Evolutionary conservation across 2,888 invertebrate genomes (phyloP).

Genomic region (Thymelicus acteon): DNA sequence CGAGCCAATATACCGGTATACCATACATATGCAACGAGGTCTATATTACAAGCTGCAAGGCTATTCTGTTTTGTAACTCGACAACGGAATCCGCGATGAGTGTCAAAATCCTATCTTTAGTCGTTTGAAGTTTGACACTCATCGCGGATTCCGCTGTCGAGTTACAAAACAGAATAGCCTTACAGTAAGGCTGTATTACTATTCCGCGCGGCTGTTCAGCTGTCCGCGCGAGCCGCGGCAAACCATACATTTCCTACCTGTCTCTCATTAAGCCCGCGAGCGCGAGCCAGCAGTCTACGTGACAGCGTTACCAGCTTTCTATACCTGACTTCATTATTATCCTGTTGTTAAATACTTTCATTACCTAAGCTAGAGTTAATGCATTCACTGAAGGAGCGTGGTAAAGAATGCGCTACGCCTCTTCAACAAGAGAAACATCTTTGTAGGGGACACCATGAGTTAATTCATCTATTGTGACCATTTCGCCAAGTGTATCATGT

Average conservation of each 20-base stretch:
- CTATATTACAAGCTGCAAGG: neutral
- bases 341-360: conserved; percentile 1
- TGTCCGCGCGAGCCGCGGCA: neutral
- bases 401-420: too few species aligned
- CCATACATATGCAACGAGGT: neutral
- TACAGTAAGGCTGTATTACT: too few species aligned
- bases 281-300: neutral
- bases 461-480: too few species aligned
- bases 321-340: neutral
- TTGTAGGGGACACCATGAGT: too few species aligned
- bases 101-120: too few species aligned
- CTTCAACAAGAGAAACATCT: too few species aligned
- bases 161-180: too few species aligned
- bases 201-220: neutral
- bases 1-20: neutral
- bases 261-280: conserved; percentile 2
- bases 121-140: too few species aligned
- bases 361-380: neutral
- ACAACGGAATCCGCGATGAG: too few species aligned
- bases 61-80: too few species aligned
- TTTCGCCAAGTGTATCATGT: too few species aligned
- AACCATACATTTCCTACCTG: conserved; percentile 1
- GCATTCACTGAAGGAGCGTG: neutral
- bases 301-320: conserved; percentile 1
- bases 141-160: too few species aligned